Evolutionary conservation across 2,113 vertebrate genomes (phyloP).

Genomic region (Toxotes chatareus): DNA sequence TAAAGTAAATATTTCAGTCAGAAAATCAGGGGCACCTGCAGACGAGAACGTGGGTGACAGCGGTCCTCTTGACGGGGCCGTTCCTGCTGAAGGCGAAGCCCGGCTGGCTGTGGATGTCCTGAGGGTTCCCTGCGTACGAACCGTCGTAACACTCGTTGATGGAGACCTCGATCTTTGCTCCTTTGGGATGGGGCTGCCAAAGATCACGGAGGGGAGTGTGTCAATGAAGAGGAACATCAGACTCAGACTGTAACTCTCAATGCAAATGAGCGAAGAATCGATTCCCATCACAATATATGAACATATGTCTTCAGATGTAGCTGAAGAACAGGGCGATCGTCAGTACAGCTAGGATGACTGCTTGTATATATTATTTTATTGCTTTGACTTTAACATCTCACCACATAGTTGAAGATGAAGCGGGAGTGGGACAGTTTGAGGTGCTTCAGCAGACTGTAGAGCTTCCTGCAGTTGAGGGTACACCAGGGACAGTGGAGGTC

Average conservation of each 20-base stretch:
- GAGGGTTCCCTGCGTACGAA: constrained; percentile 97
- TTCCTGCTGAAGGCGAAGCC: constrained; percentile 98
- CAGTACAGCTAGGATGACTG: too few species aligned
- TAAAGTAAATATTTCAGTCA: not conserved
- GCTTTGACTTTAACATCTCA: constrained; percentile 77
- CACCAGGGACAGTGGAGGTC: constrained; percentile 99
- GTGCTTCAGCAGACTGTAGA: constrained; percentile 97
- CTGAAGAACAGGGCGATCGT: too few species aligned
- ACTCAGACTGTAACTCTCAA: not conserved
- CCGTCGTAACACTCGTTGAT: constrained; percentile 98
- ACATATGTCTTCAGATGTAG: too few species aligned
- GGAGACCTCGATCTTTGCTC: constrained; percentile 96
- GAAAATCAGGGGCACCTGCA: constrained; percentile 86
- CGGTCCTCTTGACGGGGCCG: constrained; percentile 95
- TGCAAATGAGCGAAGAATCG: not conserved
- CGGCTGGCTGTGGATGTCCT: constrained; percentile 97
- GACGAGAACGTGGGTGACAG: constrained; percentile 93
- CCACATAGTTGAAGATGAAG: constrained; percentile 98
- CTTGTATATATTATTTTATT: too few species aligned
- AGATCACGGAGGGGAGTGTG: not conserved
- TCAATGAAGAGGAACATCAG: not conserved
- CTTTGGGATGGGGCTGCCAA: constrained; percentile 95
- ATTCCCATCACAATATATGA: too few species aligned
- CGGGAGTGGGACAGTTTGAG: constrained; percentile 97
- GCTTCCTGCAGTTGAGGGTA: constrained; percentile 95